Evolutionary conservation across 2,113 vertebrate species (phyloP), one percentile per base, ranked within the genome.

Genomic region (Lasiurus cinereus): DNA sequence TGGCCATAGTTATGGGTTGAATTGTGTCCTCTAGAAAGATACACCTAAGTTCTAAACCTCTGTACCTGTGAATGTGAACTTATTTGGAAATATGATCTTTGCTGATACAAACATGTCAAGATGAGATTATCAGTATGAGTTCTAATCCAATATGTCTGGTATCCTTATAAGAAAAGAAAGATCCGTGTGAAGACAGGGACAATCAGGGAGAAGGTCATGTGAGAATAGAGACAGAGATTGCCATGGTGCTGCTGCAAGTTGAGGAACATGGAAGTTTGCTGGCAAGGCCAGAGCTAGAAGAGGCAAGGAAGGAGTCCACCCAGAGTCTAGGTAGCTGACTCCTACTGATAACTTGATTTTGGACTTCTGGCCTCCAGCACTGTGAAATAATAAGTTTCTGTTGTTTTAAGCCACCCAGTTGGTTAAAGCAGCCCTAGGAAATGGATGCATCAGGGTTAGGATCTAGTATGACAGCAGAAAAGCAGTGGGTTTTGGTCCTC

Each of bases 181-280:
- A 4, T 62, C 18, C 56, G 0, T 6, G 9, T 86, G 52, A 91
- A 74, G 90, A 70, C 21, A 36, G 33, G 50, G 69, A 48, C 27
- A 14, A 12, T 9, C 6, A 8, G 46, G 56, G 54, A 39, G 48
- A 59, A 78, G 48, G 11, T 8, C 33, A 10, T 0, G n/a, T 48
- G 84, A 36, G 9, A 64, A 3, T 3, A 66, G 48, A n/a, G 9
- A 6, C 46, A 24, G 24, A 46, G 36, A 76, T 0, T 33, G 64
- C 22, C 8, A 8, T 2, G 46, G n/a, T 18, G 16, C 13, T 0
- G 2, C 2, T 19, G 15, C 10, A 5, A 12, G 50, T 4, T 3
- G 4, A 15, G 22, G 33, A 76, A 16, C 29, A 7, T 13, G 0
- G 14, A 48, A 5, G 31, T 4, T 9, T 13, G 39, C 22, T 72